Percentiles rank a stretch among this genome's conserved stretches.
These are phyloP conservation scores for Ligdia adustata DNA, from an alignment of 2,888 invertebrate species.

Conservation along the genomic window DNA sequence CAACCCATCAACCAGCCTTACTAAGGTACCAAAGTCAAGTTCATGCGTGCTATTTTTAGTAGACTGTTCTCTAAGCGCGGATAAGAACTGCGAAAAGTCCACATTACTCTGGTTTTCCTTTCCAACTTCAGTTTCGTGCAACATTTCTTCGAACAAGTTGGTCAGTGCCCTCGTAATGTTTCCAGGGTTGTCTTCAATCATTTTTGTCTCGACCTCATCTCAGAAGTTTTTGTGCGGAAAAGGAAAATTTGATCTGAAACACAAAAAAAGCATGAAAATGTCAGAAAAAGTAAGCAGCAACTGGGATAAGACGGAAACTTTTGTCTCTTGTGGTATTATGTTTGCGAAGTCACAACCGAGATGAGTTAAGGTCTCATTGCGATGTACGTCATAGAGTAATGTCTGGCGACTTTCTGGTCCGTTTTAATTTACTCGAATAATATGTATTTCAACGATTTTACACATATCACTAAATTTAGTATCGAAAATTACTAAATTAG, in stretches of 20 bases:
- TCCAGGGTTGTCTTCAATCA: slow-evolving; percentile 57
- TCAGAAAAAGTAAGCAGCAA: slow-evolving; percentile 3
- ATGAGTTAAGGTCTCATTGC: neutral
- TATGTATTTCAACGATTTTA: no score
- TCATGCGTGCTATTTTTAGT: slow-evolving; percentile 62
- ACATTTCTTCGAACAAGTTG: slow-evolving; percentile 71
- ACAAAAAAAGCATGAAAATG: slow-evolving; percentile 28
- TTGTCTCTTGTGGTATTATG: slow-evolving; percentile 5
- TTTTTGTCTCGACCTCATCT: slow-evolving; percentile 41
- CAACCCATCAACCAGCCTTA: slow-evolving; percentile 70
- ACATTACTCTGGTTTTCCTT: slow-evolving; percentile 61
- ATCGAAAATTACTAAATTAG: no score
- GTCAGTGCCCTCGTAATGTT: slow-evolving; percentile 73
- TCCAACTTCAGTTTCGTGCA: slow-evolving; percentile 60
- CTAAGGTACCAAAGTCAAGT: slow-evolving; percentile 68
- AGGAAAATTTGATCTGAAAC: slow-evolving; percentile 39
- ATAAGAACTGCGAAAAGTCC: slow-evolving; percentile 64
- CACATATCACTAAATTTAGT: no score
- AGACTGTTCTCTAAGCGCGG: slow-evolving; percentile 57
- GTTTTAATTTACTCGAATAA: no score
- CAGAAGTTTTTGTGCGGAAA: neutral
- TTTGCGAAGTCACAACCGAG: neutral
- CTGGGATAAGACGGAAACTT: slow-evolving; percentile 3
- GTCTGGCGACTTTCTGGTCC: no score
- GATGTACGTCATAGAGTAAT: no score